phyloP scores from a whole-genome alignment of 2,797 vertebrate genomes.

The Chloroceryle amazona region DNA sequence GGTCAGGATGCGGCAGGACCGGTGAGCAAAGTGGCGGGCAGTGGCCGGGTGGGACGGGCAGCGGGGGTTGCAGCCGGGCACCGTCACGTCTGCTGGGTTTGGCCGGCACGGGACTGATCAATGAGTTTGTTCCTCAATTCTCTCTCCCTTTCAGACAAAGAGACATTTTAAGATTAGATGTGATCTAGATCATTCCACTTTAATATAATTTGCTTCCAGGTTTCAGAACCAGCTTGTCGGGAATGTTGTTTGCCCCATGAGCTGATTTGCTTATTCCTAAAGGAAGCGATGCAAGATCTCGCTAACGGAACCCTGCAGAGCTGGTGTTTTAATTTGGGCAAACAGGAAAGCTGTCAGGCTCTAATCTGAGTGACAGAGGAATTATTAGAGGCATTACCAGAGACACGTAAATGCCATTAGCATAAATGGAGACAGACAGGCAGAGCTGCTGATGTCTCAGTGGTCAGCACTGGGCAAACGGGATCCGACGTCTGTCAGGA shows the following conservation, averaged over 20 bases:
- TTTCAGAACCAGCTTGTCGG: not conserved
- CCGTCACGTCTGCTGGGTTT: fast-evolving
- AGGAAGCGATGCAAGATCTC: not conserved
- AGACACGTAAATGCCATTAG: not conserved
- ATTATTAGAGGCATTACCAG: not conserved
- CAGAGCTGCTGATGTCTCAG: not conserved
- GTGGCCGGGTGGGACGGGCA: fast-evolving
- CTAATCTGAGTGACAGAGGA: not conserved
- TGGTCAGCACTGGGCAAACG: not conserved
- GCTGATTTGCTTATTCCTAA: not conserved
- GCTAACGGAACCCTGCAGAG: not conserved
- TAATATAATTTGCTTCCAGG: not conserved
- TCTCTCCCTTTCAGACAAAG: not conserved
- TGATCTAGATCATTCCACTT: not conserved
- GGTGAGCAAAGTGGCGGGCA: fast-evolving
- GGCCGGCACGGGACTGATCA: fast-evolving
- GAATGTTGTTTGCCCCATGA: not conserved
- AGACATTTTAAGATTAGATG: not conserved
- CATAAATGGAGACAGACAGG: not conserved
- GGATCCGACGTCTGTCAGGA: not conserved
- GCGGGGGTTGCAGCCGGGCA: fast-evolving
- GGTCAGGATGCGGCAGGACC: fast-evolving
- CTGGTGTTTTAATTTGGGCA: not conserved
- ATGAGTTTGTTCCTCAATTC: not conserved
- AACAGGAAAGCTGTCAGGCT: not conserved